Conservation (phyloP, 2,113 vertebrate genomes). For the Cyanoderma ruficeps region DNA sequence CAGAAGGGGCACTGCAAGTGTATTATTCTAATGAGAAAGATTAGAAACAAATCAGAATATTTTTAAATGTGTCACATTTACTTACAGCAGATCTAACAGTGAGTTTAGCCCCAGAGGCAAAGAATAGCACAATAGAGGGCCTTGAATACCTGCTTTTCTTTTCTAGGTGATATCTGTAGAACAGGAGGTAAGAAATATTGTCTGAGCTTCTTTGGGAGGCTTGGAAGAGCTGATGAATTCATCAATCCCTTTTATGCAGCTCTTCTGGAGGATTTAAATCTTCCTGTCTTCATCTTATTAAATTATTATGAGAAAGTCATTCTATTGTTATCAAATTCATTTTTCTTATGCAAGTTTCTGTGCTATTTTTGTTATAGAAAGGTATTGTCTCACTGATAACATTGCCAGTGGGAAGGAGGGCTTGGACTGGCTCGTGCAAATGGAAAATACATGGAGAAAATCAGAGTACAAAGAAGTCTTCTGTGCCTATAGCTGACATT, state of each 20-base stretch:
- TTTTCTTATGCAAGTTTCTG: constrained; percentile 28
- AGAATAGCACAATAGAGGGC: background rate
- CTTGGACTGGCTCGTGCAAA: background rate
- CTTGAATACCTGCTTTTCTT: background rate
- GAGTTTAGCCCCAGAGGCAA: background rate
- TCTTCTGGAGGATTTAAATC: constrained; percentile 43
- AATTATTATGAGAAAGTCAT: constrained; percentile 46
- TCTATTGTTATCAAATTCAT: constrained; percentile 44
- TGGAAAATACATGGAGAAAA: constrained; percentile 2
- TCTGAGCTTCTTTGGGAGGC: background rate
- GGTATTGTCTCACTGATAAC: constrained; percentile 31
- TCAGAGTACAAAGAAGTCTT: background rate
- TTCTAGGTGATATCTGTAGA: constrained; percentile 8
- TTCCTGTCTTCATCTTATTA: constrained; percentile 46
- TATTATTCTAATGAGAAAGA: background rate
- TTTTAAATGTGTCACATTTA: background rate
- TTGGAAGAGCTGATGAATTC: constrained; percentile 28
- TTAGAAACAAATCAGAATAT: background rate
- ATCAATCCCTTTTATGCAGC: constrained; percentile 26
- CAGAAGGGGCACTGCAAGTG: background rate
- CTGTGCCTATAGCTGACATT: background rate
- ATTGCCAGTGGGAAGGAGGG: constrained; percentile 10
- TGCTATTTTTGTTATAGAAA: constrained; percentile 42
- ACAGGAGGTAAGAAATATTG: background rate
- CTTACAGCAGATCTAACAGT: background rate